phyloP scores from a whole-genome alignment of 2,888 invertebrate species.

The Drosophila robusta region DNA sequence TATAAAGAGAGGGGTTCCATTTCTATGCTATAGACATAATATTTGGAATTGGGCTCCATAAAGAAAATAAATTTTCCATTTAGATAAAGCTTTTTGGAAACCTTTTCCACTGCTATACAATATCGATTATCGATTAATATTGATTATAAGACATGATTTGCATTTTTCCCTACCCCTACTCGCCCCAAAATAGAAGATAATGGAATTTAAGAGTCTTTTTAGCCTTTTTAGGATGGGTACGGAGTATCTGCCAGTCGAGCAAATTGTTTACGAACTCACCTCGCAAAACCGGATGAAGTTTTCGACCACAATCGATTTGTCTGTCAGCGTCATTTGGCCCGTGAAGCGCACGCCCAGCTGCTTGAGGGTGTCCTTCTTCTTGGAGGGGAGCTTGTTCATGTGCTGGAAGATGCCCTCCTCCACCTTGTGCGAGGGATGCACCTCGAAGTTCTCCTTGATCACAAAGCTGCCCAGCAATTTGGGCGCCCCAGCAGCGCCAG shows the following conservation, averaged over 20 bases:
- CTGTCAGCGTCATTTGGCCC: conserved; percentile 84
- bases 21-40: too few species aligned
- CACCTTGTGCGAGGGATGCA: conserved; percentile 84
- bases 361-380: conserved; percentile 84
- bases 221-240: background rate
- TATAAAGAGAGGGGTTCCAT: too few species aligned
- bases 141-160: too few species aligned
- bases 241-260: background rate
- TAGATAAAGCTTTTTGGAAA: too few species aligned
- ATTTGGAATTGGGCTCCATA: too few species aligned
- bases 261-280: conserved; percentile 65
- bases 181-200: too few species aligned
- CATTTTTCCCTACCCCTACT: too few species aligned
- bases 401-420: conserved; percentile 85
- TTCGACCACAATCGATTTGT: conserved; percentile 85
- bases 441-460: conserved; percentile 84
- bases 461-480: conserved; percentile 83
- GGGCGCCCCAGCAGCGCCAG: conserved; percentile 72
- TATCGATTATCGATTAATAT: too few species aligned
- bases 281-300: conserved; percentile 85
- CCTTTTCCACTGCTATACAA: too few species aligned
- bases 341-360: conserved; percentile 84
- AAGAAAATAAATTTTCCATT: too few species aligned
- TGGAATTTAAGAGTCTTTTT: too few species aligned
- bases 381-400: conserved; percentile 84